Evolutionary conservation across 2,113 vertebrate species (phyloP).

Genomic region (Ibidorhyncha struthersii): DNA sequence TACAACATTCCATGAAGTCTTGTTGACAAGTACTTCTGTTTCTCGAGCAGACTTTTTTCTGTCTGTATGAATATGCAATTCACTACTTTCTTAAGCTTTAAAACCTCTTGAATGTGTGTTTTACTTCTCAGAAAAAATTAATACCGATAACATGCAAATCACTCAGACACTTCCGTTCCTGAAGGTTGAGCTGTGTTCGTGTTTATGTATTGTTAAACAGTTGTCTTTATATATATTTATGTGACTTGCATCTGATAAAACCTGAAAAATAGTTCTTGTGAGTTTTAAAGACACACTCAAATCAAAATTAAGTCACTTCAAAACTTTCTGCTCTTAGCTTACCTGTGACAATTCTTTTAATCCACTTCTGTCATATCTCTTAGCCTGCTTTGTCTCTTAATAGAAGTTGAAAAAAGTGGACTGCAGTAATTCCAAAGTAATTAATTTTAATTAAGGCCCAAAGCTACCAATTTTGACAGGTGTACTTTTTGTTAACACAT

Average conservation of each 20-base stretch:
- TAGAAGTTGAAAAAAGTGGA: background rate
- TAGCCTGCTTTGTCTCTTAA: background rate
- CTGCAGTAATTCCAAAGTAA: background rate
- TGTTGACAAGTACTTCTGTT: background rate
- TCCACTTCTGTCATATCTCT: background rate
- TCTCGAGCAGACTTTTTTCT: background rate
- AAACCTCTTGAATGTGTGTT: background rate
- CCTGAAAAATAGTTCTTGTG: background rate
- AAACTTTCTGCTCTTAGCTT: background rate
- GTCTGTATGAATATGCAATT: background rate
- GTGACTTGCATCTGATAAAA: background rate
- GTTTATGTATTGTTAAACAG: background rate
- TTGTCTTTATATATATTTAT: background rate
- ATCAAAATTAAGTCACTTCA: background rate
- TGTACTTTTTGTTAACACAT: background rate
- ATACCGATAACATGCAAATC: background rate
- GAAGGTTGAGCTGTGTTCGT: background rate
- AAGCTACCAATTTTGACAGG: background rate
- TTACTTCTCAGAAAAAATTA: background rate
- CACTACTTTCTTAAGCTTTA: background rate
- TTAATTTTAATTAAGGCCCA: background rate
- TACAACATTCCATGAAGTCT: background rate
- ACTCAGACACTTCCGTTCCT: background rate
- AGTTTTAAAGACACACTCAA: background rate
- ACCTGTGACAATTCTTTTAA: background rate